Conservation (phyloP, 2,797 vertebrate genomes). For the Lophius americanus region DNA sequence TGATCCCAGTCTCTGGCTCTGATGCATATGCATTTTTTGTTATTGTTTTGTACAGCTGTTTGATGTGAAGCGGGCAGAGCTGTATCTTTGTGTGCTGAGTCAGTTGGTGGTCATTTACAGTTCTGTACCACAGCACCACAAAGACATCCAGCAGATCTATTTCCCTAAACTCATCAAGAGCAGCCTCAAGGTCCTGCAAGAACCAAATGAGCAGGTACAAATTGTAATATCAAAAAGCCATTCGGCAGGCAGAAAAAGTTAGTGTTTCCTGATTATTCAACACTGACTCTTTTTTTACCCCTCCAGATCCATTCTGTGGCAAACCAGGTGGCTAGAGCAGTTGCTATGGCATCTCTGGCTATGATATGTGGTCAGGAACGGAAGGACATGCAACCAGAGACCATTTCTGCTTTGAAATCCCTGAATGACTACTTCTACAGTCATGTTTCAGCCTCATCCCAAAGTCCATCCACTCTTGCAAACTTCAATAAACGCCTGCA, state of each 20-base stretch:
- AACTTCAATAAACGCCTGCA: conserved; percentile 80
- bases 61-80: conserved; percentile 83
- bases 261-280: conserved; percentile 9
- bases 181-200: conserved; percentile 79
- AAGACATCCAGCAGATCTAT: conserved; percentile 69
- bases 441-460: conserved; percentile 41
- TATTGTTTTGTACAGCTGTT: conserved; percentile 64
- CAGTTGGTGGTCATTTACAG: conserved; percentile 76
- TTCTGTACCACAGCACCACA: conserved; percentile 62
- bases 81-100: conserved; percentile 87
- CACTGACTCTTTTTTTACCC: conserved; percentile 2
- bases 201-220: conserved; percentile 73
- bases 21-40: neutral
- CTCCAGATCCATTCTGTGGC: conserved; percentile 81
- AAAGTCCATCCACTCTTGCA: conserved; percentile 42
- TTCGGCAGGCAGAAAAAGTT: neutral
- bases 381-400: conserved; percentile 62
- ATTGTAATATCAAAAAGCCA: neutral
- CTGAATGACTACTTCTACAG: conserved; percentile 77
- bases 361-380: conserved; percentile 76
- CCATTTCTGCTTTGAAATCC: conserved; percentile 67
- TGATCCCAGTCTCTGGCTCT: neutral
- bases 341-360: conserved; percentile 86
- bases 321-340: conserved; percentile 82
- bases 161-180: conserved; percentile 80